phyloP scores from a whole-genome alignment of 23 tunicate genomes.

The Aplidium turbinatum region DNA sequence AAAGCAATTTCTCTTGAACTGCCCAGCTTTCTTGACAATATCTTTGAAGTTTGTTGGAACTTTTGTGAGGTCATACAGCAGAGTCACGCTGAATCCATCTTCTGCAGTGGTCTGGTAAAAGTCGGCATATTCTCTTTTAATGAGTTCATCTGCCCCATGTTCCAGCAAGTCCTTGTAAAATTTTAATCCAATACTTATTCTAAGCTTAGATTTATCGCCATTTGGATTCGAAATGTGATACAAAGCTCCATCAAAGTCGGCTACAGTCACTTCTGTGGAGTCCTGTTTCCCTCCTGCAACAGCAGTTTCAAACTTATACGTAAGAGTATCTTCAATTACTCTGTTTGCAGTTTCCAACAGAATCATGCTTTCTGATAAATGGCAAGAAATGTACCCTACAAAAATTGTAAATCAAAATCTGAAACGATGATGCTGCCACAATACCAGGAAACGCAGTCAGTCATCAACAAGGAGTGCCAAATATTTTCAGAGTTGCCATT shows the following conservation, averaged over 20 bases:
- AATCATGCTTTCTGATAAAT: too few species aligned
- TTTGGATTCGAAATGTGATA: slow-evolving; percentile 91
- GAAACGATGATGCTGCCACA: too few species aligned
- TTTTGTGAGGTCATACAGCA: slow-evolving; percentile 65
- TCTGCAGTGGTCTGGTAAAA: slow-evolving; percentile 58
- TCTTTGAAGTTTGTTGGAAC: slow-evolving; percentile 70
- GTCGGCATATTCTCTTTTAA: slow-evolving; percentile 64
- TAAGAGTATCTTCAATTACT: slow-evolving; percentile 70
- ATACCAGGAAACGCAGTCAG: too few species aligned
- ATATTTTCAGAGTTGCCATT: too few species aligned
- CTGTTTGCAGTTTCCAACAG: slow-evolving; percentile 94
- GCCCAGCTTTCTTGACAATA: slow-evolving; percentile 55
- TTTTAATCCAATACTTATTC: slow-evolving; percentile 66
- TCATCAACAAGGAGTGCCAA: too few species aligned
- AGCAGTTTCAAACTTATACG: slow-evolving; percentile 88
- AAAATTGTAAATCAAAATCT: too few species aligned
- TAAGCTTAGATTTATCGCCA: slow-evolving; percentile 77
- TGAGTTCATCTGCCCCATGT: slow-evolving; percentile 86
- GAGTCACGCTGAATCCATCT: slow-evolving; percentile 72
- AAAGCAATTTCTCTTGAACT: slow-evolving; percentile 93
- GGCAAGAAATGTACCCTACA: too few species aligned
- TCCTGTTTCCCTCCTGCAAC: slow-evolving; percentile 88
- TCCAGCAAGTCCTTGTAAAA: slow-evolving; percentile 81
- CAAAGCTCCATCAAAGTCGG: slow-evolving; percentile 94
- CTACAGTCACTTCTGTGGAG: slow-evolving; percentile 69